phyloP scores from a whole-genome alignment of 2,888 invertebrate species.

The Furcula furcula region DNA sequence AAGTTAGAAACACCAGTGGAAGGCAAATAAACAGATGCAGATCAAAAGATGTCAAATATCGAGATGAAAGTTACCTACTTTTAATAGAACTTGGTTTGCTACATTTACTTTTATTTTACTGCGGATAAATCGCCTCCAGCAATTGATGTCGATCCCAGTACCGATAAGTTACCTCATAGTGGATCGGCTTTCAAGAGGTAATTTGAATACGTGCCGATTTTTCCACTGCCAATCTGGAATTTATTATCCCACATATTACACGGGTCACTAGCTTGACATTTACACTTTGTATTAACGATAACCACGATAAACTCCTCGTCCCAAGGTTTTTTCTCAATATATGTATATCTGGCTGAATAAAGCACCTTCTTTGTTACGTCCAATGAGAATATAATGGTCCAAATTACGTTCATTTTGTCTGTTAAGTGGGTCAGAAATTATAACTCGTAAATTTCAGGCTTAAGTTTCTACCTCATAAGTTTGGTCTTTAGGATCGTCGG shows the following conservation, averaged over 20 bases:
- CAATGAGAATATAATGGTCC: conserved; percentile 8
- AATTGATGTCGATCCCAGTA: conserved; percentile 14
- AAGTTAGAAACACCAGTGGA: neutral
- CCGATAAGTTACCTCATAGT: conserved; percentile 10
- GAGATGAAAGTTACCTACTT: conserved; percentile 6
- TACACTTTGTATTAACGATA: neutral
- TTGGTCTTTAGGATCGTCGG: conserved; percentile 15
- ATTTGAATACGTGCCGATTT: conserved; percentile 35
- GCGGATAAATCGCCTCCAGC: conserved; percentile 6
- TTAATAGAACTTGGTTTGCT: conserved; percentile 5
- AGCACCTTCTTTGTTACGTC: conserved; percentile 9
- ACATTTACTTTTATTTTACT: conserved; percentile 12
- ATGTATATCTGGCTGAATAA: too few species aligned
- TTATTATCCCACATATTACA: conserved; percentile 13
- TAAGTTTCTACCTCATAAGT: conserved; percentile 27
- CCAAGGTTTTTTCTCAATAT: too few species aligned
- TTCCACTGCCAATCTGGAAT: conserved; percentile 20
- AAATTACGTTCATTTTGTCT: conserved; percentile 22
- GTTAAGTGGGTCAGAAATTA: conserved; percentile 34
- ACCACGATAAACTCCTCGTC: neutral
- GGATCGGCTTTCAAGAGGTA: conserved; percentile 25
- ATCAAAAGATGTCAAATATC: conserved; percentile 1
- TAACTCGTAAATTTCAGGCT: conserved; percentile 25
- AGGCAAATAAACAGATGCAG: neutral
- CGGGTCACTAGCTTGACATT: conserved; percentile 5